Conservation (phyloP, 1,140 invertebrate genomes). For the Akabosia matsudoensis region DNA sequence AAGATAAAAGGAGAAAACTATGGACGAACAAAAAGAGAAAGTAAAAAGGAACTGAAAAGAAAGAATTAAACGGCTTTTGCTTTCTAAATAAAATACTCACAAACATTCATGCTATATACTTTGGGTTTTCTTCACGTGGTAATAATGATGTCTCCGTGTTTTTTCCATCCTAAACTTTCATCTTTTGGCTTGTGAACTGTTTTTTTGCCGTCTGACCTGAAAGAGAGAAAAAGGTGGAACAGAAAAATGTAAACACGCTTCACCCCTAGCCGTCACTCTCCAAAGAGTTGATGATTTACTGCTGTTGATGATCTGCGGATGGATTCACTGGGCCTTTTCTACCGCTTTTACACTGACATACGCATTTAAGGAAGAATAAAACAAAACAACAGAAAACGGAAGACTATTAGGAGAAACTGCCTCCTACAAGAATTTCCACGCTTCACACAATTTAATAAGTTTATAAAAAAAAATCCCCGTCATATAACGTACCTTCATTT, state of each 20-base stretch:
- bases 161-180: neutral
- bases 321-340: neutral
- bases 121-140: neutral
- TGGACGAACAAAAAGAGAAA: neutral
- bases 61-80: neutral
- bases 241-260: constrained; percentile 10
- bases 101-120: too few relatives aligned
- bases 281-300: constrained; percentile 19
- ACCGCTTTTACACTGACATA: neutral
- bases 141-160: neutral
- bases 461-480: neutral
- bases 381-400: neutral
- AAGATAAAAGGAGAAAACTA: neutral
- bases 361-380: neutral
- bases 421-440: too few relatives aligned
- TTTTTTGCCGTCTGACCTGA: neutral
- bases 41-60: neutral
- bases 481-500: too few relatives aligned
- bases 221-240: neutral
- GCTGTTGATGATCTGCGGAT: constrained; percentile 3
- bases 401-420: too few relatives aligned
- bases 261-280: neutral
- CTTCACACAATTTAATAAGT: too few relatives aligned
- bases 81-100: neutral
- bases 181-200: neutral